Evolutionary conservation across 2,888 invertebrate genomes (phyloP), one percentile per base, ranked within the genome.

Genomic region (Tenthredo amoena): DNA sequence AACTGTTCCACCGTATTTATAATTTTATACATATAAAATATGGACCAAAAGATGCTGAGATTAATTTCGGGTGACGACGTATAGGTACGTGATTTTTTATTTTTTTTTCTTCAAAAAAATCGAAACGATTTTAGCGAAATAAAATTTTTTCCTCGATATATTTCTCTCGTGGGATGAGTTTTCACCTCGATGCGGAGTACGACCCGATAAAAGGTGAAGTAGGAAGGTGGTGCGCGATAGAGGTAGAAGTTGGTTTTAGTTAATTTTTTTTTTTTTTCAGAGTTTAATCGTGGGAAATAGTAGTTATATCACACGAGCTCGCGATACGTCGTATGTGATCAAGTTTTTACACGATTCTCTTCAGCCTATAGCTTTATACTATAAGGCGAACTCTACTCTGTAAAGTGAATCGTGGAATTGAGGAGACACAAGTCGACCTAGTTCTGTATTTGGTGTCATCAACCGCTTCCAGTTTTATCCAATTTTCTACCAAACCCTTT

Each of bases 381-480:
- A 77, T 47, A 55, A 34, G 55, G 47, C 18, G 26, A 18, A 47
- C 15, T 34, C 76, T 31, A 47, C 50, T 34, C 34, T 47, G n/a
- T 43, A 81, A 81, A 81, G 83, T 83, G 50, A 68, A 68, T 83
- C 15, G 68, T 71, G 65, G 43, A 83, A 68, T 68, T 68, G 83
- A 83, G 47, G 71, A 83, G 68, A 68, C 34, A 83, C 62, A 58
- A 21, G 83, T 47, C 83, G 83, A 83, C 83, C 83, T 71, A 83
- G 68, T 83, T 83, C 83, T 83, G 65, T 83, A 83, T 83, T 83
- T 83, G 83, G 83, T 71, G 83, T 83, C 83, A 83, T 68, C 83
- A 83, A 83, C 83, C 68, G 68, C 68, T 26, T 83, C 83, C 83
- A 83, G 83, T 83, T 83, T 83, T 31, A 68, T 68, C 83, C 31